Conservation (phyloP, 2,888 invertebrate species). For the Stenodera caucasica region DNA sequence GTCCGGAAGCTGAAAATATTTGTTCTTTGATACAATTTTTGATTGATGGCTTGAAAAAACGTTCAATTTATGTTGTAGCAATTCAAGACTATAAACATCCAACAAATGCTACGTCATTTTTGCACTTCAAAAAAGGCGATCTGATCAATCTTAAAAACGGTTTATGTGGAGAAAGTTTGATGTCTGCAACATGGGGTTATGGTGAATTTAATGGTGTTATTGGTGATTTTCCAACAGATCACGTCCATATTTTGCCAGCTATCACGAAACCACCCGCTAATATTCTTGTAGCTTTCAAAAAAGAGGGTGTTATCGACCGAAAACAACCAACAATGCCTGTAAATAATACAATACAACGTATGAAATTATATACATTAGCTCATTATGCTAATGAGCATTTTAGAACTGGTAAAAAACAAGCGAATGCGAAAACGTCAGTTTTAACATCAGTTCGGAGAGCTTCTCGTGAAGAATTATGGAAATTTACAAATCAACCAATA, state of each 20-base stretch:
- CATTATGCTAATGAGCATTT: constrained; percentile 85
- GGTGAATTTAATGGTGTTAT: constrained; percentile 70
- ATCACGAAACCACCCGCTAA: constrained; percentile 71
- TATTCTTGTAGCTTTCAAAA: constrained; percentile 67
- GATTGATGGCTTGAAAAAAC: constrained; percentile 81
- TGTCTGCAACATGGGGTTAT: constrained; percentile 72
- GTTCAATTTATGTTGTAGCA: constrained; percentile 84
- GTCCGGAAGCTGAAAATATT: constrained; percentile 85
- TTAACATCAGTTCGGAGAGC: constrained; percentile 67
- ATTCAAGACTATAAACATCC: constrained; percentile 61
- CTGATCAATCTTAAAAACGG: constrained; percentile 78
- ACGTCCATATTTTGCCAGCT: constrained; percentile 84
- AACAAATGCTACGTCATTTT: constrained; percentile 61
- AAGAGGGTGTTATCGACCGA: constrained; percentile 57
- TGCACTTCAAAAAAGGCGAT: constrained; percentile 71
- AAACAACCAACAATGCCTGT: constrained; percentile 53
- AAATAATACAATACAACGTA: constrained; percentile 63
- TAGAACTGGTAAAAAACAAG: constrained; percentile 56
- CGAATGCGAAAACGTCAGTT: constrained; percentile 66
- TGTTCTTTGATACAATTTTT: constrained; percentile 80
- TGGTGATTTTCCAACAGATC: constrained; percentile 86
- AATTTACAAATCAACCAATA: constrained; percentile 77
- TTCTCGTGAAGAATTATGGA: constrained; percentile 77
- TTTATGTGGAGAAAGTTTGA: constrained; percentile 72
- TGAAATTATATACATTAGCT: constrained; percentile 79